Evolutionary conservation across 2,113 vertebrate genomes (phyloP), one percentile per base, ranked within the genome.

Genomic region (Mesembrinibis cayennensis): DNA sequence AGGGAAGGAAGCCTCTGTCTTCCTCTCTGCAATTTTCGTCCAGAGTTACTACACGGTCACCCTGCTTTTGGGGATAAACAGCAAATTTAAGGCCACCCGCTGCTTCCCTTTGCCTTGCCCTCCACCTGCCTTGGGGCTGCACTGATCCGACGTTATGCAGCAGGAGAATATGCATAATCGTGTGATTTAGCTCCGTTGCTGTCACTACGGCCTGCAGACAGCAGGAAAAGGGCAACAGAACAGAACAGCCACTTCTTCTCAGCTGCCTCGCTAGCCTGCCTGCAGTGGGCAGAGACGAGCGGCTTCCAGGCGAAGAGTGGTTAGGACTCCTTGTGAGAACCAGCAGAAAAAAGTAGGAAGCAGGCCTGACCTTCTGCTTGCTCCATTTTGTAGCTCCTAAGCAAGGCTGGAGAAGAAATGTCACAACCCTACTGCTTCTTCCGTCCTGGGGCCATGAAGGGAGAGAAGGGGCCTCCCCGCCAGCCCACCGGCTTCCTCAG

Each of bases 391-490:
- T 29, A 78, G 81, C 44, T 89, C 45, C 45, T 58, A 73, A 45
- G 49, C 25, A 70, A 74, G 27, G n/a, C n/a, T 49, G 32, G 45
- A 86, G 76, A 66, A 71, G 61, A 58, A 50, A 67, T 3, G 16
- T 29, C 45, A 66, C 36, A 52, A 45, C 14, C 12, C 30, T 70
- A 20, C 21, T 36, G 55, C 27, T 70, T 70, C 65, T 52, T 44
- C 40, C 63, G 26, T 42, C 36, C 59, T 70, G 58, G 27, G 38
- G 55, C 26, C 63, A 56, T 0, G 0, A 27, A 55, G 32, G 34
- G 72, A 77, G 30, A 49, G 26, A 34, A 34, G 0, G 2, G 25
- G 49, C 17, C 18, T 61, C 52, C 14, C 26, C 2, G 1, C 22
- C 36, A 61, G 29, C 27, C 21, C 8, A 4, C 13, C 0, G 2